phyloP scores from a whole-genome alignment of 2,888 invertebrate species.

The Perizoma flavofasciatum region DNA sequence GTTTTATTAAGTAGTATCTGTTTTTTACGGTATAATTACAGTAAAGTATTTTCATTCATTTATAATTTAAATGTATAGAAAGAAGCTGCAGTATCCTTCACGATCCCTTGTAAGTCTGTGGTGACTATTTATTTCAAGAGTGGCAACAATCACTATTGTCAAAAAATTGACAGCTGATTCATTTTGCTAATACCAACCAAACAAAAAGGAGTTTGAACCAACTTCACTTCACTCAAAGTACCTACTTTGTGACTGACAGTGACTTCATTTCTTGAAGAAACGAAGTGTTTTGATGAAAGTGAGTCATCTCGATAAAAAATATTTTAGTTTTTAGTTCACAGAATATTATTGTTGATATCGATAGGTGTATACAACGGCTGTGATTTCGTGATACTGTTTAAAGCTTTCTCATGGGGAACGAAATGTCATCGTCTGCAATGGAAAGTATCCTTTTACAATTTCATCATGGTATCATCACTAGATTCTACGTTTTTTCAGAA shows the following conservation, averaged over 20 bases:
- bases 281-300: conserved; percentile 7
- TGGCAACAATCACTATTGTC: no score
- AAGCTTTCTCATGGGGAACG: conserved; percentile 89
- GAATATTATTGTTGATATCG: neutral
- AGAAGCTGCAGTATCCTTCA: no score
- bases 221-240: conserved; percentile 18
- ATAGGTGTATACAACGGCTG: conserved; percentile 33
- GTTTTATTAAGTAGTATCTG: no score
- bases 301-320: conserved; percentile 10
- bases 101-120: no score
- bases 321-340: neutral
- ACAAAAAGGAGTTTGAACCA: neutral
- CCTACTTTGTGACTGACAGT: no score
- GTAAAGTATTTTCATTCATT: no score
- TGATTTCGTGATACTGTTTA: conserved; percentile 50
- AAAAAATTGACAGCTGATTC: conserved; percentile 18
- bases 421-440: conserved; percentile 94
- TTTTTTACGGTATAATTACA: no score
- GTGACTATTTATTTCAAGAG: no score
- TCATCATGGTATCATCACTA: conserved; percentile 25
- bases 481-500: neutral
- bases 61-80: no score
- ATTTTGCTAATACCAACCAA: neutral
- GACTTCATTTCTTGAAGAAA: neutral
- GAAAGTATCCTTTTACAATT: conserved; percentile 92